Evolutionary conservation across 2,113 vertebrate genomes (phyloP), one percentile per base, ranked within the genome.

Genomic region (Tonatia bakeri): DNA sequence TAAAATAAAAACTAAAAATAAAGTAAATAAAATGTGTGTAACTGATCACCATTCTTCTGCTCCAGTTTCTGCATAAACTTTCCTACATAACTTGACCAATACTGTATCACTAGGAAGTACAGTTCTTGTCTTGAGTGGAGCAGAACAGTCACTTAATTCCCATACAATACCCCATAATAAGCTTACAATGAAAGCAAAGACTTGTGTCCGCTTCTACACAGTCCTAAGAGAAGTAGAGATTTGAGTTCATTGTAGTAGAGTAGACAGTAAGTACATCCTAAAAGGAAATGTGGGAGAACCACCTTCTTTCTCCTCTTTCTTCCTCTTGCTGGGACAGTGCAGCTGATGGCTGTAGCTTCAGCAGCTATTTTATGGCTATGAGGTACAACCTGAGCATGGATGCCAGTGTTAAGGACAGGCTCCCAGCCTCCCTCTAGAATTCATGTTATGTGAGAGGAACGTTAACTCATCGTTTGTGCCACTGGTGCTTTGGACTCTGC

Each of bases 321-420:
- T 54, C 61, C 76, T 92, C 40, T 7, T 22, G 8, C 28, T 22
- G 72, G 45, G 69, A 87, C 43, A 31, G 28, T 86, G 33, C 61
- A 52, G 54, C 9, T 7, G 36, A 89, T 85, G 54, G 69, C n/a
- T 45, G 47, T 40, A 24, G 50, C 38, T n/a, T 69, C 26, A 7
- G 91, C 88, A 92, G 28, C 79, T 7, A 15, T 20, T 96, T 85
- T 92, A 54, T 31, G 43, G 24, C 59, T 4, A 15, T 31, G 59
- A 77, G 24, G 52, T 67, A n/a, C 4, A 5, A 38, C 38, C 12
- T 0, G 14, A 77, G 43, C 50, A 22, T 11, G 3, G 65, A 75
- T 72, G 33, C 12, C 38, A 10, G 14, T 54, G 43, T 3, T 47
- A 22, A 56, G n/a, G 38, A 45, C 0, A 20, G 73, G 54, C 43